Evolutionary conservation across 2,113 vertebrate genomes (phyloP), one percentile per base, ranked within the genome.

Genomic region (Sisor rabdophorus): DNA sequence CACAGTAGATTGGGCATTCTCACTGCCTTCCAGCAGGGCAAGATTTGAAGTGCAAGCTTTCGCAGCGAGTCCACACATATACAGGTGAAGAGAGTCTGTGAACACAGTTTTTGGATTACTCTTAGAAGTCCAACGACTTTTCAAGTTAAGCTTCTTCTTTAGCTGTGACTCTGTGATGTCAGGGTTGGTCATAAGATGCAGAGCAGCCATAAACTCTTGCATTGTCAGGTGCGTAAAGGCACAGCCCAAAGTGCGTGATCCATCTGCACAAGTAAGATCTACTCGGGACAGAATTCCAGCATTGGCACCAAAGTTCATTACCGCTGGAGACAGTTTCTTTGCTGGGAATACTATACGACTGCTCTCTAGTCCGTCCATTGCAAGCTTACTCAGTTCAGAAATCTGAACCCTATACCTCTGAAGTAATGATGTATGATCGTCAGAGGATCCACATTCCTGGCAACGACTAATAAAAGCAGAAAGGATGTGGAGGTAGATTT

Each of bases 151-250:
- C 12, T 90, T 92, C 79, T 80, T 85, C 71, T 86, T 85, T 4
- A 97, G 82, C n/a, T 74, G 76, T 0, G 70, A 10, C 30, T 87
- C 88, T 63, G 88, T 89, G 24, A 95, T 83, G 0, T 47, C 79
- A 1, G 69, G 52, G 52, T 89, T 95, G 6, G 90, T 88, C 94
- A 98, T 93, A 79, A 96, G 87, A 75, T 92, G 83, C 48, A 98
- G 85, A 0, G 95, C 94, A 19, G 92, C 93, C 11, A 96, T 89
- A 80, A 97, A 98, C 83, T 97, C 95, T 82, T 98, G 95, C 69
- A 96, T 81, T 8, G 92, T 97, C 73, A 95, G 81, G 85, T 98
- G 95, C 50, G 89, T 77, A 73, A 98, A 98, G 73, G 92, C 86
- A 24, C 92, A 95, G 65, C 90, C 93, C 1, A 6, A 70, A 50